Base-by-base conservation (phyloP, 2,113 vertebrate genomes). In the Rhinolophus ferrumequinum region DNA sequence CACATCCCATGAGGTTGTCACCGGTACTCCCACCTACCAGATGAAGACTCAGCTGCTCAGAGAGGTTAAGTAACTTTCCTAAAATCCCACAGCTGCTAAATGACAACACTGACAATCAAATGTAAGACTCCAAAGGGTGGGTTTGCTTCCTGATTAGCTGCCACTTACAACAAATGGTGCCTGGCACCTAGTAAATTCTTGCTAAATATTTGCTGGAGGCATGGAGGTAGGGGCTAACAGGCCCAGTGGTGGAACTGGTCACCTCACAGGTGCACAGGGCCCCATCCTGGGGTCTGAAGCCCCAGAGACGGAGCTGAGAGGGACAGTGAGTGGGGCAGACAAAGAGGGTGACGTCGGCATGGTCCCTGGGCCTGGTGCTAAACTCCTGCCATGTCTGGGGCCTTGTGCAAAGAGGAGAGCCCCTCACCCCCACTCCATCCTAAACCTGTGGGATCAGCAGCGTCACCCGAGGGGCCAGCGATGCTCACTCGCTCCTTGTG, bases 111-210 rank as follows among this genome's bases (percentile, higher is more conserved):
- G 79, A 52, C 62, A 35, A 12, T 60, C 12, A 72, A 81, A 21
- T 9, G 30, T 1, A 26, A 64, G 26, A 22, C n/a, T 15, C 30
- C 4, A 3, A 8, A 11, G 21, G 14, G 28, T 4, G n/a, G 3
- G 11, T 22, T 35, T 75, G 64, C 54, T 64, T 52, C 28, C 28
- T 35, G 5, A 66, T n/a, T 5, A 79, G 67, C 4, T 30, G 33
- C 18, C 15, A 47, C 56, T 58, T 52, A 21, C 18, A 30, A 35
- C 6, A 9, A 35, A 3, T 0, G 3, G 35, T 18, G 16, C 66
- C 56, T 1, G 6, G n/a, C 5, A 22, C 44, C 60, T 21, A 3
- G 33, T 0, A 54, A 24, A 12, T 5, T 2, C 54, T 58, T 26
- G 0, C 0, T 5, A 13, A 30, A 24, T 15, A n/a, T 22, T 6